phyloP scores from a whole-genome alignment of 2,113 vertebrate genomes.

The Cyprinodon tularosa region DNA sequence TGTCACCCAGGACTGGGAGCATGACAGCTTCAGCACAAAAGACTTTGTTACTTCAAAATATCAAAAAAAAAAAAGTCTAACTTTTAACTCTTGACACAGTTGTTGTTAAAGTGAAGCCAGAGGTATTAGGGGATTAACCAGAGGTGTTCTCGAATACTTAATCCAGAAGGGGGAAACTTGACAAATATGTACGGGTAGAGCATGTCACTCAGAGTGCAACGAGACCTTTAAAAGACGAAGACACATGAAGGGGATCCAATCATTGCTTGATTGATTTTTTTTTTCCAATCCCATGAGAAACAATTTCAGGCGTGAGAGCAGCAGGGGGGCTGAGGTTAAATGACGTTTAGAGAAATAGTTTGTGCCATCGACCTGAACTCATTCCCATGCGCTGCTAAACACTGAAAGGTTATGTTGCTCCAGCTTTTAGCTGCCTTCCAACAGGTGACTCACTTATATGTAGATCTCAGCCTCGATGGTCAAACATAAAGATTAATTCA shows the following conservation, averaged over 20 bases:
- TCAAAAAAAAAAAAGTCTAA: neutral
- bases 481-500: too few species aligned
- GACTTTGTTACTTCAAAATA: neutral
- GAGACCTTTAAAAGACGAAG: constrained; percentile 36
- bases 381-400: constrained; percentile 57
- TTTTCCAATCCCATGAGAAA: constrained; percentile 52
- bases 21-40: too few species aligned
- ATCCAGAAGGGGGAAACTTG: neutral
- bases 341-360: constrained; percentile 56
- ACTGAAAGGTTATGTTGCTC: constrained; percentile 58
- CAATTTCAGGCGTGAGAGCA: constrained; percentile 57
- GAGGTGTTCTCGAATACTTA: neutral
- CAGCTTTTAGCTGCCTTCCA: constrained; percentile 32
- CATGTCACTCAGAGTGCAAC: constrained; percentile 18
- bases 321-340: constrained; percentile 42
- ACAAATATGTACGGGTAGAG: neutral
- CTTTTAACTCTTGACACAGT: neutral
- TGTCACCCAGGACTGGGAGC: too few species aligned
- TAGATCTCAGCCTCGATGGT: too few species aligned
- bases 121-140: neutral
- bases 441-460: too few species aligned
- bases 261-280: constrained; percentile 62
- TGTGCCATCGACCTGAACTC: constrained; percentile 49
- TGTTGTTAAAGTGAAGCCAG: neutral
- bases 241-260: constrained; percentile 45